Evolutionary conservation across 2,888 invertebrate species (phyloP), one percentile per base, ranked within the genome.

Genomic region (Parelbella ahira): DNA sequence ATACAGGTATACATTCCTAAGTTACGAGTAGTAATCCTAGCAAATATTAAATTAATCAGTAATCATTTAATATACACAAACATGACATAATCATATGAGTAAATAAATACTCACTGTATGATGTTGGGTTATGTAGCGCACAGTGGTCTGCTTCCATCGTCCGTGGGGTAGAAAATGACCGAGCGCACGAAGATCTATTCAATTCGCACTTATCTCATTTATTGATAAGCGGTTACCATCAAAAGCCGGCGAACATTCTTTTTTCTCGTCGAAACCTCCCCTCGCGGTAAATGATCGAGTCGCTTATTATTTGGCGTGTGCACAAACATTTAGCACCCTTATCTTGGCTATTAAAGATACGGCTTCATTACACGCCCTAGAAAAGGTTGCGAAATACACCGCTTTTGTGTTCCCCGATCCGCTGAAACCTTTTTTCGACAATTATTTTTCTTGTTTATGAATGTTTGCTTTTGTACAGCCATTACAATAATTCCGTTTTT

Each of bases 281-380:
- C 81, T 70, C 68, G 75, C 69, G 76, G 73, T 72, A 83, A 83
- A 84, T 82, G 86, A 83, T 82, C 80, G 74, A 65, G 64, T 53
- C 78, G 76, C 78, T 83, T 86, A 86, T 86, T 84, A 84, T 86
- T 84, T 84, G 82, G 86, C 84, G 84, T 84, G 86, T 79, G 79
- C 81, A 68, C 86, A 82, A 84, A 83, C 87, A 87, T 87, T 86
- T 81, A 80, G 76, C 77, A 60, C 70, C 75, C 83, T 87, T 87
- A 87, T 86, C 87, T 73, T 58, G 60, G 63, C 83, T 73, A 83
- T 86, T 87, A 86, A 78, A 81, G 82, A 83, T 84, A 86, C 75
- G 81, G 84, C 86, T 87, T 86, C 87, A 87, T 87, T 87, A 84
- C 78, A 47, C 57, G 64, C 52, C 50, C 49, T 45, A 56, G 57